Base-by-base conservation (phyloP, 2,888 invertebrate species). In the Tipula lateralis region DNA sequence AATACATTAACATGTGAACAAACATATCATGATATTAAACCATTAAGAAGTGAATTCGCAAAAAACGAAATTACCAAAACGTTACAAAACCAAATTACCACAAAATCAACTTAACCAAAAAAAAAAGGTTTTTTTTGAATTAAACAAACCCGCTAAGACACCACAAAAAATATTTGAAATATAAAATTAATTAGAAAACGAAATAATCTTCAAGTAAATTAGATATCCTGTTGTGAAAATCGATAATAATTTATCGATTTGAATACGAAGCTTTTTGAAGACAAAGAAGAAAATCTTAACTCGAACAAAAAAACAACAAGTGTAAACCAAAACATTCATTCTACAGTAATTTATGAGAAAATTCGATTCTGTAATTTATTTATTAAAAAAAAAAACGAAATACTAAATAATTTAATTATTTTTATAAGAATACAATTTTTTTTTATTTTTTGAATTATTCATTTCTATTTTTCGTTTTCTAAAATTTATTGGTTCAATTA, bases 161-260 rank as follows among this genome's bases (percentile, higher is more conserved):
- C 66, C 24, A 66, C 19, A 24, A 66, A 24, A 66, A 24, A 66
- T 24, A 24, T 24, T 66, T 66, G 66, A 24, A 66, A 66, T 66
- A n/a, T n/a, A 66, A 66, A 66, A 66, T 66, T 24, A 66, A 66
- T 66, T 66, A 66, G 66, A 66, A 66, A 66, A 66, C 5, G 66
- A 66, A 66, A 66, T 24, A 66, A 66, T 66, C 12, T 66, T 66
- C 19, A 66, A 66, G 2, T 66, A 66, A 66, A 24, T 66, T 66
- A 24, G 66, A 66, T 66, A 24, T 66, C 66, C 66, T 66, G 66
- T 66, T 66, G 66, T 66, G 66, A 66, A 66, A 66, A 66, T 66
- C 66, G 66, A 66, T n/a, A 66, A 66, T 66, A 66, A 66, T 19
- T 66, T 66, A 66, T 66, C 66, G 66, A 66, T 66, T 66, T 24